A percentile compares a stretch with the other conserved stretches of the same genome.
Evolutionary conservation across 2,113 vertebrate genomes (phyloP).

Genomic region (Parus major): DNA sequence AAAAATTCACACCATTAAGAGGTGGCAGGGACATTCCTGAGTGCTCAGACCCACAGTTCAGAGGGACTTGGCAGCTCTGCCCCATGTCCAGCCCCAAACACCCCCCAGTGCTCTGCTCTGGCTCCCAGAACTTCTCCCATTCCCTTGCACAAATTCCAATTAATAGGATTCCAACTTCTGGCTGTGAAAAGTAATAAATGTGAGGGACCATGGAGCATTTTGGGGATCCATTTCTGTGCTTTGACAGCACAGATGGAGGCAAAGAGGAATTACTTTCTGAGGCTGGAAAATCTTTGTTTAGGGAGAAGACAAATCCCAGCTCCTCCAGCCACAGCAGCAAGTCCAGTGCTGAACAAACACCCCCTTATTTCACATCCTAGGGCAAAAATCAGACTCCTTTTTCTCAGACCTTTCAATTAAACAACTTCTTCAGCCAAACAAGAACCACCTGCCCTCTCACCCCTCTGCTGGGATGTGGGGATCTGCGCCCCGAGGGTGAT

Average conservation of each 20-base stretch:
- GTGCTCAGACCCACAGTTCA: neutral
- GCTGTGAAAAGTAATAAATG: neutral
- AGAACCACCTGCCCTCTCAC: neutral
- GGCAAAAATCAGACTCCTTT: neutral
- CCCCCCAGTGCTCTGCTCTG: neutral
- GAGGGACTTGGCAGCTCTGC: neutral
- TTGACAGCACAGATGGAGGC: neutral
- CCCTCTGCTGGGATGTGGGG: neutral
- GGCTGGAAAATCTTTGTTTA: neutral
- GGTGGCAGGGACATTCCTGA: neutral
- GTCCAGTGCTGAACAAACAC: accelerated
- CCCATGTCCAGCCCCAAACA: neutral
- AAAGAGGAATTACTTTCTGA: neutral
- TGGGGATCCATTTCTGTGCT: neutral
- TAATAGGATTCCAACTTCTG: neutral
- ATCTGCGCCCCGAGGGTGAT: accelerated
- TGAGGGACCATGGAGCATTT: accelerated
- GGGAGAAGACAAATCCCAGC: neutral
- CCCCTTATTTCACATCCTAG: neutral
- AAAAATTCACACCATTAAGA: neutral
- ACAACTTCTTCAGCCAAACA: neutral
- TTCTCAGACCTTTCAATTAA: neutral
- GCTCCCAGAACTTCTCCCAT: neutral
- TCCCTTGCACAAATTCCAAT: neutral
- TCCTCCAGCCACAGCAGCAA: neutral